These are phyloP conservation scores for Hydrozoanthus gracilis DNA, from an alignment of 92 coral and sea anemone species.

Conservation along the genomic window DNA sequence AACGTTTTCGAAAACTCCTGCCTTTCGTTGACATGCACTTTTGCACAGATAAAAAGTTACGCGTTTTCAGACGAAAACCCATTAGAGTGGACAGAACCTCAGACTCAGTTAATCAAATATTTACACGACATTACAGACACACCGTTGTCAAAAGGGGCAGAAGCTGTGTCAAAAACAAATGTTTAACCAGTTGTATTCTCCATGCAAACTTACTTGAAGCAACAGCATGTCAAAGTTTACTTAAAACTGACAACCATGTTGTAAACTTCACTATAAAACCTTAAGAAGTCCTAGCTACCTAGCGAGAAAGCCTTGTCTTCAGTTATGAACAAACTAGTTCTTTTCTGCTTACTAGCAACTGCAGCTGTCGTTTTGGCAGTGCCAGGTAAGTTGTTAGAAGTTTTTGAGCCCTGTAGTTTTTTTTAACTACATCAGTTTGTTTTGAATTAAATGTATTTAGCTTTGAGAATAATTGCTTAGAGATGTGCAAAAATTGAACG, in stretches of 20 bases:
- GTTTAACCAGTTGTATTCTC: not conserved
- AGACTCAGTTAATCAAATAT: too few species aligned
- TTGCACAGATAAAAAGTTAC: too few species aligned
- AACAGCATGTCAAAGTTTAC: not conserved
- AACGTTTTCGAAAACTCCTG: too few species aligned
- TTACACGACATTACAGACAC: too few species aligned
- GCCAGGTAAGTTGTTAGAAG: constrained; percentile 5
- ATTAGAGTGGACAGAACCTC: too few species aligned
- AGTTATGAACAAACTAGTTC: constrained; percentile 24
- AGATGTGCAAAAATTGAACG: too few species aligned
- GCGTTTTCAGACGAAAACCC: too few species aligned
- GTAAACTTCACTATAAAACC: constrained; percentile 13
- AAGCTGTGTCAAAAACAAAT: not conserved
- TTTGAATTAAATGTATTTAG: not conserved
- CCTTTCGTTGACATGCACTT: too few species aligned
- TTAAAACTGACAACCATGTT: not conserved
- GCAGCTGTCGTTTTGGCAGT: constrained; percentile 22
- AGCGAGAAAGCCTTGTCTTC: not conserved
- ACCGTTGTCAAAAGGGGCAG: too few species aligned
- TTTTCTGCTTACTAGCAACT: not conserved
- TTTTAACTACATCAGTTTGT: not conserved
- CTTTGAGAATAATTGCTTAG: too few species aligned
- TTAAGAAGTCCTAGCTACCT: not conserved
- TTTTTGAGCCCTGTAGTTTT: not conserved
- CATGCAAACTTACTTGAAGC: not conserved